Percentiles rank a stretch among this genome's conserved stretches.
Evolutionary conservation across 2,113 vertebrate genomes (phyloP).

Genomic region (Chlorodrepanis virens): DNA sequence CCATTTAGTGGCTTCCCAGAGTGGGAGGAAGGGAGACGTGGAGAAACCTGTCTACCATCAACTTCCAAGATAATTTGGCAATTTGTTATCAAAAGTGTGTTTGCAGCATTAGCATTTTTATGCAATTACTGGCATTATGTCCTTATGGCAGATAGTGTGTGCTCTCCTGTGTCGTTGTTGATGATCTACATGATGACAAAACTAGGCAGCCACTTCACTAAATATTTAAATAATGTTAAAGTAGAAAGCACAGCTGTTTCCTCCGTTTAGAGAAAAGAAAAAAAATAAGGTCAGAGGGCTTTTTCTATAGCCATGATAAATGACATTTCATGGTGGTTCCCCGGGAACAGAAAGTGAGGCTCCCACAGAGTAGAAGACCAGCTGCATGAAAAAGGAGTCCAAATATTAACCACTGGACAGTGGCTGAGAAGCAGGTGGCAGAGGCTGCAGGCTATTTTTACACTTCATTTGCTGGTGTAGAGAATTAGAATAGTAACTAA

Average conservation of each 20-base stretch:
- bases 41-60: background rate
- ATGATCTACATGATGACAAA: constrained; percentile 16
- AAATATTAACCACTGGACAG: constrained; percentile 73
- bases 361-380: constrained; percentile 65
- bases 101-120: constrained; percentile 52
- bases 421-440: constrained; percentile 72
- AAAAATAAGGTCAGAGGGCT: background rate
- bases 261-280: background rate
- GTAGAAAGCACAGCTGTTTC: constrained; percentile 53
- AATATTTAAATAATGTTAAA: constrained; percentile 49
- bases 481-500: constrained; percentile 69
- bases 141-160: constrained; percentile 21
- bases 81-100: constrained; percentile 54
- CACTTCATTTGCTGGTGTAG: constrained; percentile 70
- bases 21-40: background rate
- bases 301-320: constrained; percentile 48
- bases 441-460: constrained; percentile 71
- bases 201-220: constrained; percentile 32
- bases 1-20: background rate
- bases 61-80: constrained; percentile 31
- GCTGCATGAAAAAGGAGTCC: constrained; percentile 63
- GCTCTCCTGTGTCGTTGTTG: constrained; percentile 19
- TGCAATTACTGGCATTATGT: constrained; percentile 35
- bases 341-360: constrained; percentile 28
- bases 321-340: constrained; percentile 32